A percentile compares a stretch with the other conserved stretches of the same genome.
phyloP scores from a whole-genome alignment of 2,113 vertebrate genomes.

The Hassar affinis region DNA sequence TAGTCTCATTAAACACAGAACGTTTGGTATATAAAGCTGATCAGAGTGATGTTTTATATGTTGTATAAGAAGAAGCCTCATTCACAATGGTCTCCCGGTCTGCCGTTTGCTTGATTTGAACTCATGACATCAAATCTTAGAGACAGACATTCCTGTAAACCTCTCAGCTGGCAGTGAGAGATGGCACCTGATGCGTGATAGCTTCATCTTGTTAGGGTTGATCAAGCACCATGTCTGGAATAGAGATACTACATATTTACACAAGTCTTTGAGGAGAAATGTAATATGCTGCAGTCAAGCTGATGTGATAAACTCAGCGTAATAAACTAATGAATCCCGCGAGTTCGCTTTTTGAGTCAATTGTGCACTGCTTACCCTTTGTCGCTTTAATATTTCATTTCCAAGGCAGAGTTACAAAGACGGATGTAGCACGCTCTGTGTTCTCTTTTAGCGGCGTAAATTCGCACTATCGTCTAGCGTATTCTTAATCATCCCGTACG shows the following conservation, averaged over 20 bases:
- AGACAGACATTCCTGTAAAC: neutral
- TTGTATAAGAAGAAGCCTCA: neutral
- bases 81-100: constrained; percentile 24
- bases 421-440: neutral
- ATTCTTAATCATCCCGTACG: constrained; percentile 19
- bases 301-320: neutral
- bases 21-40: constrained; percentile 13
- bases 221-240: constrained; percentile 50
- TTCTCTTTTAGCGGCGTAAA: constrained; percentile 10
- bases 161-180: constrained; percentile 34
- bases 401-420: constrained; percentile 1
- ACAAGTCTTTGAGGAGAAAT: constrained; percentile 30
- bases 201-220: constrained; percentile 24
- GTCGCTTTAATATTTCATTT: constrained; percentile 1
- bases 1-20: constrained; percentile 20
- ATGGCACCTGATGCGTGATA: constrained; percentile 12
- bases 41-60: neutral
- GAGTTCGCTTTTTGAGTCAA: neutral
- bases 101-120: constrained; percentile 34
- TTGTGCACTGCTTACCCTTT: constrained; percentile 10
- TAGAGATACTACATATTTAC: constrained; percentile 38
- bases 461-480: constrained; percentile 4
- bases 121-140: neutral
- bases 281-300: constrained; percentile 6
- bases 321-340: neutral